Percentiles rank a stretch among this genome's conserved stretches.
These are phyloP conservation scores for Anoura caudifer DNA, from an alignment of 2,113 vertebrate species.

Conservation along the genomic window DNA sequence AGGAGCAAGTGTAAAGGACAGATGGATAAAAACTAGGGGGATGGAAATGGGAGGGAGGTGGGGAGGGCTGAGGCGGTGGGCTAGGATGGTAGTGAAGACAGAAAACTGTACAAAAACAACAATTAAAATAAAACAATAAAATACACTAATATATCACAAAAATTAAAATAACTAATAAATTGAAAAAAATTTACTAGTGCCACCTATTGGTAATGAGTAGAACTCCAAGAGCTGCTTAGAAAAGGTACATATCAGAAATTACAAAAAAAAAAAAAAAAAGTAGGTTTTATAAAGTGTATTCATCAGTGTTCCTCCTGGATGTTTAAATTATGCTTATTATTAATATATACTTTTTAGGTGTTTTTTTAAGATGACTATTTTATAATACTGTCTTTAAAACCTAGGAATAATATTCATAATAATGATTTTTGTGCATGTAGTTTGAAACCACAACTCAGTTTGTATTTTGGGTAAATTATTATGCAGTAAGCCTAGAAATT, in stretches of 20 bases:
- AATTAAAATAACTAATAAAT: too few relatives aligned
- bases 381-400: background rate
- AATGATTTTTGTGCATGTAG: background rate
- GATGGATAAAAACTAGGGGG: too few relatives aligned
- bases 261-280: background rate
- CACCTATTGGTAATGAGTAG: slow-evolving; percentile 72
- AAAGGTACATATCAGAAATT: background rate
- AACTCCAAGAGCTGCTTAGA: background rate
- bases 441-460: background rate
- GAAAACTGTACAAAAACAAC: too few relatives aligned
- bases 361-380: background rate
- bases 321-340: slow-evolving; percentile 31
- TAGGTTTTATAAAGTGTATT: background rate
- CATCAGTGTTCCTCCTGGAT: background rate
- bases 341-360: background rate
- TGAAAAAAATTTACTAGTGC: too few relatives aligned
- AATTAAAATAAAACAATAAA: too few relatives aligned
- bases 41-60: too few relatives aligned
- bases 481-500: background rate
- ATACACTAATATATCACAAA: too few relatives aligned
- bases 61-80: too few relatives aligned
- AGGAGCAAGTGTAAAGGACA: too few relatives aligned
- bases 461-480: background rate
- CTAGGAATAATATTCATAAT: background rate
- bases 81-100: too few relatives aligned